Evolutionary conservation across 2,888 invertebrate species (phyloP), one percentile per base, ranked within the genome.

Genomic region (Clivina fossor): DNA sequence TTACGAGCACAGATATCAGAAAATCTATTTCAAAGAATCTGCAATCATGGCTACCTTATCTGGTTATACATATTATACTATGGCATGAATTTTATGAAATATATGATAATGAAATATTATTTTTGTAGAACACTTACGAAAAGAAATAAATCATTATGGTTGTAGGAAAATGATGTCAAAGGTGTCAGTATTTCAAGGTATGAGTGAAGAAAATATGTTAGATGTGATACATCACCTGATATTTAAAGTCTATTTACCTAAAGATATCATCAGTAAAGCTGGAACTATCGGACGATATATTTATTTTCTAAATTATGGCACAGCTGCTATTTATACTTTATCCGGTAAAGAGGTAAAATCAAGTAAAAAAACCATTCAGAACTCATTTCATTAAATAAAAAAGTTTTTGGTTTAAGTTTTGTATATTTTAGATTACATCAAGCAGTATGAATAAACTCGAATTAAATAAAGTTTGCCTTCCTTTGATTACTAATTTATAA

Each of bases 1-100:
- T 63, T 80, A 78, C 61, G 69, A 74, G 44, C 76, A 77, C 63
- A 70, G 71, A 41, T 80, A 73, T 62, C 76, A 75, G 60, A 74
- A 74, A 50, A 68, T 68, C 18, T 79, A 77, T 60, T 80, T 76
- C 63, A 74, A 74, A 60, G 79, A 80, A 55, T 70, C 73, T 1
- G 65, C 68, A 1, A 75, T 77, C 16, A 66, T 74, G 2, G 56
- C 65, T 1, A 73, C 74, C 7, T 64, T 80, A 1, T 78, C 79
- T 43, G 75, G 79, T 56, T n/a, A 37, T 37, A n/a, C n/a, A n/a
- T n/a, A n/a, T n/a, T n/a, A n/a, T n/a, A n/a, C n/a, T n/a, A n/a
- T n/a, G n/a, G n/a, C n/a, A n/a, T n/a, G n/a, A n/a, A n/a, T n/a
- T n/a, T n/a, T n/a, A n/a, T n/a, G n/a, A n/a, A n/a, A n/a, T n/a